A percentile compares a stretch with the other conserved stretches of the same genome.
Evolutionary conservation across 1,140 invertebrate genomes (phyloP).

Genomic region (Nomia melanderi): DNA sequence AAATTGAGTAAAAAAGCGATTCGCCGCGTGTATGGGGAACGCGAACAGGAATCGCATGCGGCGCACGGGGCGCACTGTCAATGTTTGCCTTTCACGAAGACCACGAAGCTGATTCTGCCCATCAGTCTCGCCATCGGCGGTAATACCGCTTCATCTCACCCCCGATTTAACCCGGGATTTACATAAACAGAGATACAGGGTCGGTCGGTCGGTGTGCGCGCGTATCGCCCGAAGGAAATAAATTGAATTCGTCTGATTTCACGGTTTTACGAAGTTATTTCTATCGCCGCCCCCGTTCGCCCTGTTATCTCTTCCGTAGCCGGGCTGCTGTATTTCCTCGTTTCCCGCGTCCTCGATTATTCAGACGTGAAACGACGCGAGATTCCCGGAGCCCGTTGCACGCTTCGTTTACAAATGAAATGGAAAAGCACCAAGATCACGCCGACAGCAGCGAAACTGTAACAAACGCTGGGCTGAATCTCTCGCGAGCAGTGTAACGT

Average conservation of each 20-base stretch:
- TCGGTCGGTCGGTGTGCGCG: too few relatives aligned
- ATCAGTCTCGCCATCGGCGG: slow-evolving; percentile 14
- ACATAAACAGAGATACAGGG: neutral
- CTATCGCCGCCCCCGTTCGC: neutral
- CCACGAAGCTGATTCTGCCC: slow-evolving; percentile 6
- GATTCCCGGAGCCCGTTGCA: neutral
- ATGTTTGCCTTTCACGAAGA: slow-evolving; percentile 42
- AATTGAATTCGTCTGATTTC: slow-evolving; percentile 30
- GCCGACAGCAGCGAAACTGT: too few relatives aligned
- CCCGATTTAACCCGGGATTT: slow-evolving; percentile 19
- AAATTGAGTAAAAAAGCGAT: too few relatives aligned
- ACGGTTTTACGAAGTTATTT: neutral
- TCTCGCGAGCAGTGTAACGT: neutral
- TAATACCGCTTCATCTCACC: slow-evolving; percentile 22
- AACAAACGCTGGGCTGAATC: too few relatives aligned
- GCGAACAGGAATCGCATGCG: slow-evolving; percentile 20
- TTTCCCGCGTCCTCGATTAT: neutral
- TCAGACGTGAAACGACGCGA: neutral
- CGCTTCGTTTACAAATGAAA: neutral
- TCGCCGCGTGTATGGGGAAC: neutral
- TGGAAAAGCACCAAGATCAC: neutral
- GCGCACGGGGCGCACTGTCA: slow-evolving; percentile 22
- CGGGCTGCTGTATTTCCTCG: too few relatives aligned
- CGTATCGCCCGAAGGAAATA: neutral
- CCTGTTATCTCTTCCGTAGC: too few relatives aligned